These are phyloP conservation scores for Umimayanthus chanpuru DNA, from an alignment of 92 coral and sea anemone genomes.

Conservation along the genomic window DNA sequence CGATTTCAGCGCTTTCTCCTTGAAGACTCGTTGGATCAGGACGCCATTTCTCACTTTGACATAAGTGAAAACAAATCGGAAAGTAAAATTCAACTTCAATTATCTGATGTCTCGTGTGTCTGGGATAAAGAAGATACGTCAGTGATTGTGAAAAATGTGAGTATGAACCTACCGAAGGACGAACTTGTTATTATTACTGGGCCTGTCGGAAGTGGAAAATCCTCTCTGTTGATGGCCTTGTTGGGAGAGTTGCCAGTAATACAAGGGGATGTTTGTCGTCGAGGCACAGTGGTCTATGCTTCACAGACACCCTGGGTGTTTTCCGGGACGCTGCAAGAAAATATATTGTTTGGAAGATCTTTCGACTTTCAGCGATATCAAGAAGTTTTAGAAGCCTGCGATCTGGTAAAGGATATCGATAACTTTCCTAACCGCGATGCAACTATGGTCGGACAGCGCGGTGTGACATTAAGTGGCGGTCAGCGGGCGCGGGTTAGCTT, in stretches of 20 bases:
- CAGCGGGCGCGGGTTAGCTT: conserved; percentile 27
- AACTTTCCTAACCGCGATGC: conserved; percentile 8
- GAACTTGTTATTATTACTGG: conserved; percentile 9
- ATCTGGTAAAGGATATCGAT: conserved; percentile 17
- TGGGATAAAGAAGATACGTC: conserved; percentile 3
- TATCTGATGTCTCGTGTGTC: not conserved
- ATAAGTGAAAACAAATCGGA: not conserved
- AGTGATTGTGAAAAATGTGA: not conserved
- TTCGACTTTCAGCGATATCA: conserved; percentile 1
- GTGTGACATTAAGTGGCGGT: conserved; percentile 25
- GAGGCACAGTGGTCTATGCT: not conserved
- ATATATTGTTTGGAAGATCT: conserved; percentile 12
- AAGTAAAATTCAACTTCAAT: not conserved
- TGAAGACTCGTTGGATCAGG: not conserved
- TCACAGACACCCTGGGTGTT: conserved; percentile 32
- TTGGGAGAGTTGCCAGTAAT: conserved; percentile 5
- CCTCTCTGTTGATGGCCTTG: conserved; percentile 14
- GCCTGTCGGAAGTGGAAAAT: conserved; percentile 31
- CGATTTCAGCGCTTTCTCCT: conserved; percentile 13
- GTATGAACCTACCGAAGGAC: not conserved
- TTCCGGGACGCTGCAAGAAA: conserved; percentile 20
- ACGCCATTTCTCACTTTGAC: not conserved
- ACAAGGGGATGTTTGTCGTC: not conserved
- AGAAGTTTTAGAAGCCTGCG: conserved; percentile 22
- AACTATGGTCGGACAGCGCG: conserved; percentile 19